phyloP scores from a whole-genome alignment of 2,888 invertebrate genomes.

The Habrosyne pyritoides region DNA sequence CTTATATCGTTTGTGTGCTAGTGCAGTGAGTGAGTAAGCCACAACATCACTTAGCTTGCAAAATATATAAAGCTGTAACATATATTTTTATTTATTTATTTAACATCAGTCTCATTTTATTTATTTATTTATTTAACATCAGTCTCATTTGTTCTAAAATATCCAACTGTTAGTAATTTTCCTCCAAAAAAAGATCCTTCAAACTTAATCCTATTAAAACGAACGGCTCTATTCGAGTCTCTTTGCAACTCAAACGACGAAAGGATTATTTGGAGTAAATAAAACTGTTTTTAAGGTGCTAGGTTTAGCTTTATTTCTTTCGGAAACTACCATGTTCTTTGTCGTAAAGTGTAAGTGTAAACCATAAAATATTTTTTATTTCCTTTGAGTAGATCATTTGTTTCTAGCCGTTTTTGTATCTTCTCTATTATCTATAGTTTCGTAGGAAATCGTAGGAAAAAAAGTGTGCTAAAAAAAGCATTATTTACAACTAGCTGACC shows the following conservation, averaged over 20 bases:
- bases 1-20: too few species aligned
- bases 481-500: too few species aligned
- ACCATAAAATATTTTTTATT: neutral
- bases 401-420: neutral
- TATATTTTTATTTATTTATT: too few species aligned
- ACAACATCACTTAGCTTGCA: too few species aligned
- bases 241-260: neutral
- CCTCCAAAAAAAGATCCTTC: neutral
- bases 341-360: neutral
- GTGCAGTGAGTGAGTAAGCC: too few species aligned
- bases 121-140: too few species aligned
- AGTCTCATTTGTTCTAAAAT: too few species aligned
- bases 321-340: neutral
- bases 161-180: neutral
- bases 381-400: neutral
- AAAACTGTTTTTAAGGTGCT: neutral
- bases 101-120: too few species aligned
- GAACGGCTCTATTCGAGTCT: neutral
- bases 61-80: too few species aligned
- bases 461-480: too few species aligned
- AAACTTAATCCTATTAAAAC: neutral
- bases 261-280: neutral
- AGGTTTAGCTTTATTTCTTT: conserved; percentile 1
- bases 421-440: too few species aligned
- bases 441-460: too few species aligned